Conservation (phyloP, 2,888 invertebrate species). For the Agrotis exclamationis region DNA sequence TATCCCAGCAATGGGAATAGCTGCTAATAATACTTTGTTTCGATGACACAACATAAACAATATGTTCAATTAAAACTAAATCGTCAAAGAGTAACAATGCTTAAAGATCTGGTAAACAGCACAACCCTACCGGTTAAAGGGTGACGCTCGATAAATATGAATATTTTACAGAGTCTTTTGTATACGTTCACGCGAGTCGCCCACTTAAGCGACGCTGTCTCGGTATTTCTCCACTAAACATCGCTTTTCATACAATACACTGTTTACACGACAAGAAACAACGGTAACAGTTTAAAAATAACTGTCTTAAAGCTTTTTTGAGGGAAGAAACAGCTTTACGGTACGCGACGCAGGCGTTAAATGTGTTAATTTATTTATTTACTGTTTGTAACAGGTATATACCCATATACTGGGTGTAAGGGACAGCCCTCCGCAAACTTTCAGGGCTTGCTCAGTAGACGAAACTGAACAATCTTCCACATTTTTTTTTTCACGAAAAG, state of each 20-base stretch:
- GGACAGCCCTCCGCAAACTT: no score
- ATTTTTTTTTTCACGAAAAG: no score
- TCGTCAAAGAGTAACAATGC: conserved; percentile 41
- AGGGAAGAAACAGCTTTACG: no score
- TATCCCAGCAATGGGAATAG: no score
- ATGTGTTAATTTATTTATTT: no score
- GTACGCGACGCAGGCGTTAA: no score
- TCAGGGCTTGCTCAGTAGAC: no score
- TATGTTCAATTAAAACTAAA: conserved; percentile 51
- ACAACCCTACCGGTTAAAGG: conserved; percentile 62
- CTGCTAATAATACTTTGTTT: no score
- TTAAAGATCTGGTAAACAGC: conserved; percentile 37
- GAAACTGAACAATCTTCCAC: no score
- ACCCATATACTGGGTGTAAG: no score
- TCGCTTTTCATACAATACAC: conserved; percentile 42
- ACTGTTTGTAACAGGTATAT: no score
- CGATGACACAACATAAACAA: conserved; percentile 23
- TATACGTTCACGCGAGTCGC: conserved; percentile 72
- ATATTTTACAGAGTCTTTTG: conserved; percentile 78
- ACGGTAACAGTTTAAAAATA: conserved; percentile 12
- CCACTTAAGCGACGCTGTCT: conserved; percentile 69
- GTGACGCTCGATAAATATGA: conserved; percentile 71
- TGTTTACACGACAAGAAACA: conserved; percentile 28
- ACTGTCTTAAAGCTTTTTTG: conserved; percentile 3
- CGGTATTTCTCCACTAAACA: conserved; percentile 62